Evolutionary conservation across 2,797 vertebrate genomes (phyloP), one percentile per base, ranked within the genome.

Genomic region (Danio albolineatus): DNA sequence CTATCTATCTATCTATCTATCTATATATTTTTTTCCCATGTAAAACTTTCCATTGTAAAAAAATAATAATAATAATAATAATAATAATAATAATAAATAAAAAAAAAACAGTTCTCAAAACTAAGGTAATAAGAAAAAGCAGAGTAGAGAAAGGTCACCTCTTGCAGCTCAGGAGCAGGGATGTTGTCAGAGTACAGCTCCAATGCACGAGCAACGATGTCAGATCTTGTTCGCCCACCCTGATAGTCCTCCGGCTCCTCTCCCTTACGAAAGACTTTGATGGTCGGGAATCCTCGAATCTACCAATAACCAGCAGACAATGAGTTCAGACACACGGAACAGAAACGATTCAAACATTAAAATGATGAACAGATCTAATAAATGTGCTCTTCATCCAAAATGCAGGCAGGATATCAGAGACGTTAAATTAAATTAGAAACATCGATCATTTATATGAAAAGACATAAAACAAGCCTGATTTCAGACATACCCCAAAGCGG

Each of bases 191-290:
- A 96, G 90, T 94, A 98, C 78, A 99, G 88, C 78, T 98, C 98
- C 71, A 98, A 1, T 56, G 96, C 98, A 73, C 87, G 92, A 73
- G 95, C 89, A 17, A 97, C 80, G 2, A 99, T 96, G 89, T 98
- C 96, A 0, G 94, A 88, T 28, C 93, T 94, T 10, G 95, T 91
- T 82, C 96, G 94, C 0, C 97, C 97, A 60, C 97, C 98, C 6
- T 96, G 95, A 78, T 96, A 99, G 89, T 98, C 97, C 84, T 95
- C 91, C 0, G 96, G 96, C 60, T 96, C 93, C 83, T 99, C 97
- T 48, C 97, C 97, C 91, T 97, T 98, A 85, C 95, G 96, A 91
- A 99, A 99, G 75, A 99, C 91, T 91, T 99, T 99, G 89, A 99
- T 99, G 49, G 96, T 97, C 79, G 98, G 98, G 88, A 98, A 99